Evolutionary conservation across 2,113 vertebrate species (phyloP), one percentile per base, ranked within the genome.

Genomic region (Tupaia chinensis): DNA sequence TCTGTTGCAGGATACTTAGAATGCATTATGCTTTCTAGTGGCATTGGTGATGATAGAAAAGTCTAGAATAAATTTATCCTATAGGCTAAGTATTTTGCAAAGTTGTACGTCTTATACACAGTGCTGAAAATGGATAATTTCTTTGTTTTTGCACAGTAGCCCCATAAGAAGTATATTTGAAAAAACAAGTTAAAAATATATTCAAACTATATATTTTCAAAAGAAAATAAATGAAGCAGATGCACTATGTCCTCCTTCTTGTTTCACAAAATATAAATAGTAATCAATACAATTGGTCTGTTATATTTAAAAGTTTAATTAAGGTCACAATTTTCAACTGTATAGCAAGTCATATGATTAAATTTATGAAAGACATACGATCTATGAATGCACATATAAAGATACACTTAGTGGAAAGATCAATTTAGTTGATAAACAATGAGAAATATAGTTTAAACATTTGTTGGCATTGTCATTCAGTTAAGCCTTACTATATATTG

Each of bases 141-240:
- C 56, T 44, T 90, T 92, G 34, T 16, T 92, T 92, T 93, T 93
- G 65, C 44, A 53, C 12, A 89, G 44, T 13, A 95, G 72, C 19
- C 84, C 92, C 87, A 77, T 87, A 84, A 58, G 72, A 89, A 92
- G 56, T 56, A 34, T 93, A 32, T 84, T 66, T 95, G 77, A 96
- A 92, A 76, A 96, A 93, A 32, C 32, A 93, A 95, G 78, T 89
- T 95, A 88, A 96, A 90, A n/a, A 63, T 87, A 11, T 81, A 89
- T 91, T 92, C 25, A 88, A 14, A 92, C 29, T 92, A 22, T 63
- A 80, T 68, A 20, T 7, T 93, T 87, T 96, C 34, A 80, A 95
- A 76, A 87, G 53, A 86, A 91, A 95, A 61, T 81, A 44, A 95
- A 88, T 85, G 81, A 93, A 93, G 7, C 60, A 95, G 87, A 92